These are phyloP conservation scores for Agrotis puta DNA, from an alignment of 2,888 invertebrate genomes.

Conservation along the genomic window DNA sequence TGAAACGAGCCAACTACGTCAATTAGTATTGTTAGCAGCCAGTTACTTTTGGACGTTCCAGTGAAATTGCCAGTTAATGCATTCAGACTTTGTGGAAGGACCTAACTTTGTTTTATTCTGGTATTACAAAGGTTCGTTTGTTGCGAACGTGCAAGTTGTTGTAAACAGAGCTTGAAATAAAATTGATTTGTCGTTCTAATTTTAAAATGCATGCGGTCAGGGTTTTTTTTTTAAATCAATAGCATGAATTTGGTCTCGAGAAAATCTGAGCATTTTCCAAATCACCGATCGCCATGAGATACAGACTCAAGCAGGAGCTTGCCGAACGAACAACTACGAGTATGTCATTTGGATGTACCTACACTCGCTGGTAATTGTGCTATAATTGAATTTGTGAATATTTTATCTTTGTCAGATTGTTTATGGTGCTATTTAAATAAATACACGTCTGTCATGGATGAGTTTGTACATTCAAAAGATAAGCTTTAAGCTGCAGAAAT, in stretches of 20 bases:
- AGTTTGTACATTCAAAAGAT: too few species aligned
- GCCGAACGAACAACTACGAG: constrained; percentile 3
- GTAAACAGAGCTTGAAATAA: constrained; percentile 13
- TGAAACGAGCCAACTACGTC: constrained; percentile 41
- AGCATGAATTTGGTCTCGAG: not conserved
- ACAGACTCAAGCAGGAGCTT: not conserved
- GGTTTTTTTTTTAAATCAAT: not conserved
- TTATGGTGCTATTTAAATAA: too few species aligned
- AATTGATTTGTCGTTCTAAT: constrained; percentile 5
- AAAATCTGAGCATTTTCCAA: too few species aligned
- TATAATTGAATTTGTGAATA: not conserved
- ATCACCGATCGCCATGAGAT: too few species aligned
- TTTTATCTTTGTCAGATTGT: too few species aligned
- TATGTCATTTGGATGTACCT: constrained; percentile 36
- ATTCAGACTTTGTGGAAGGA: constrained; percentile 22
- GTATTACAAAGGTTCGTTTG: constrained; percentile 9
- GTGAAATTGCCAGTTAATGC: constrained; percentile 30
- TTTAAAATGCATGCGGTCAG: not conserved
- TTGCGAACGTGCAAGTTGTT: constrained; percentile 3
- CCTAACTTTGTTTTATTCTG: constrained; percentile 33
- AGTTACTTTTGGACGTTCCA: constrained; percentile 37
- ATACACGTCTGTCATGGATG: too few species aligned
- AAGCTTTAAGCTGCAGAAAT: too few species aligned
- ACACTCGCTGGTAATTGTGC: constrained; percentile 18
- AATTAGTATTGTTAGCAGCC: constrained; percentile 50